Percentiles rank a stretch among this genome's conserved stretches.
Conservation (phyloP, 1,140 invertebrate genomes). For the Drosophila saltans region DNA sequence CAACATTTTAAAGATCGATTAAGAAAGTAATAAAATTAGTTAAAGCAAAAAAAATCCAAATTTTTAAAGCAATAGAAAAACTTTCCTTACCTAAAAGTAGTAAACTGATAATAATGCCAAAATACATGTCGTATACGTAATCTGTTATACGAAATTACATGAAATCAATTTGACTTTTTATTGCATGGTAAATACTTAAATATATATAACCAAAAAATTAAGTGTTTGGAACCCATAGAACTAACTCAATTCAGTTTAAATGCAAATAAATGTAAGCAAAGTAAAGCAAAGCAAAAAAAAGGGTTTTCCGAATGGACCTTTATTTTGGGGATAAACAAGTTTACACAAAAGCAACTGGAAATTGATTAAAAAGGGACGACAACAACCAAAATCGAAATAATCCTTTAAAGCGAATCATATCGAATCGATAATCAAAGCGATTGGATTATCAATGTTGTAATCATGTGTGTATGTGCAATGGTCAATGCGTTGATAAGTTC, state of each 20-base stretch:
- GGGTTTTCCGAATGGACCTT: slow-evolving; percentile 25
- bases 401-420: slow-evolving; percentile 23
- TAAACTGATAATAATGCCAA: slow-evolving; percentile 22
- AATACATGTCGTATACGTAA: slow-evolving; percentile 21
- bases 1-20: neutral
- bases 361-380: slow-evolving; percentile 68
- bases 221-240: too few species aligned
- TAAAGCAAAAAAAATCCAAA: too few species aligned
- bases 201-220: too few species aligned
- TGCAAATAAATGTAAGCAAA: slow-evolving; percentile 20
- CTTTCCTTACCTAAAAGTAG: neutral
- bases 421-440: slow-evolving; percentile 45
- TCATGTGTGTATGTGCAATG: neutral
- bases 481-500: slow-evolving; percentile 1
- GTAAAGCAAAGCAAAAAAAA: neutral
- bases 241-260: neutral
- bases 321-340: slow-evolving; percentile 33
- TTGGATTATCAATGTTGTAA: slow-evolving; percentile 48
- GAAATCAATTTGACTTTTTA: slow-evolving; percentile 5
- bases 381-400: slow-evolving; percentile 42
- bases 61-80: neutral
- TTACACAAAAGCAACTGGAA: slow-evolving; percentile 46
- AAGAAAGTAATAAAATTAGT: too few species aligned
- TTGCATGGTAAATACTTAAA: neutral
- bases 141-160: neutral